Evolutionary conservation across 2,888 invertebrate species (phyloP), one percentile per base, ranked within the genome.

Genomic region (Conus canariensis): DNA sequence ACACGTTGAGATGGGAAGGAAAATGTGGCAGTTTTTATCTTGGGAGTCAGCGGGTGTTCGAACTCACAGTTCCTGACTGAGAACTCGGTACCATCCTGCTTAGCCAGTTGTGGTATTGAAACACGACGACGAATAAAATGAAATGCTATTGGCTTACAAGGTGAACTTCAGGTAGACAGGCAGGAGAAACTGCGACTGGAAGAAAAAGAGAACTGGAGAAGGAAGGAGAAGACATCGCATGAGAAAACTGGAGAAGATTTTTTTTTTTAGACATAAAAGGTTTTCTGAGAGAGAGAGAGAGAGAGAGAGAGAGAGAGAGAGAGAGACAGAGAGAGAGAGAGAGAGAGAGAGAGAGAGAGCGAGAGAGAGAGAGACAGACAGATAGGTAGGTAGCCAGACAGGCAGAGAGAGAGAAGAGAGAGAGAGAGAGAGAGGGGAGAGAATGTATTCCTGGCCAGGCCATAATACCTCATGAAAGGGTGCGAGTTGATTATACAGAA

Each of bases 241-340:
- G 70, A 16, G 22, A 22, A 8, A 45, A 45, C 3, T 45, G 45
- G 45, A 45, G 45, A 45, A 45, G 45, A 45, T 30, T 30, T 30
- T 30, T 30, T 30, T 30, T 30, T 30, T 30, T 30, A 30, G 30
- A 30, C 30, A 30, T 30, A 30, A 30, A 30, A 30, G 2, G 30
- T 30, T 30, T 30, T 2, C n/a, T n/a, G n/a, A n/a, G n/a, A n/a
- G 70, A 70, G 16, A 70, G 70, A 70, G 70, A 70, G 70, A 70
- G 70, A 70, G 70, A 70, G 70, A 70, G 70, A 70, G 70, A 70
- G 70, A 70, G 70, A 70, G 70, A 70, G 70, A 6, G 70, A 70
- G 70, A 70, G 70, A 22, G 70, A 70, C 16, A 1, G 8, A 6
- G 8, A 5, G 70, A 70, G 70, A 70, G 70, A 70, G 70, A 70